Percentiles rank a stretch among this genome's conserved stretches.
Evolutionary conservation across 2,113 vertebrate genomes (phyloP).

Genomic region (Caretta caretta): DNA sequence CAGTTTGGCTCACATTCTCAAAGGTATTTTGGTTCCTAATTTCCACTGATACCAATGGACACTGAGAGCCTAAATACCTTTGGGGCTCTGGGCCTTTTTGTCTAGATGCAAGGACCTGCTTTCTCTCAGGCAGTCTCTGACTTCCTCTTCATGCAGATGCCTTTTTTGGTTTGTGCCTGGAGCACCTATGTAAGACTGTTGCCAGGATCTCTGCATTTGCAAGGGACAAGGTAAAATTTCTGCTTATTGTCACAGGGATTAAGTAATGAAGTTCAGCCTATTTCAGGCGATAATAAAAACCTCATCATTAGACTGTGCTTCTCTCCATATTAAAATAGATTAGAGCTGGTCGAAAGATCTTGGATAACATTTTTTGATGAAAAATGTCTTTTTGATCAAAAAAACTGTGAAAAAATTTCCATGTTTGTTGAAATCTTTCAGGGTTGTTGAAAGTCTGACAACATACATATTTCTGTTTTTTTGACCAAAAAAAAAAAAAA

Average conservation of each 20-base stretch:
- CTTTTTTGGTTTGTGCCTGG: neutral
- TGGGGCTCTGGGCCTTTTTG: neutral
- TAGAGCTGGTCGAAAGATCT: neutral
- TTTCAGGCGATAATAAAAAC: neutral
- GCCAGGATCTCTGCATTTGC: neutral
- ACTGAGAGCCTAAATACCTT: neutral
- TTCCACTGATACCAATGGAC: neutral
- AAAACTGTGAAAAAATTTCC: neutral
- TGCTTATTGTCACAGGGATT: neutral
- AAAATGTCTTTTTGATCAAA: neutral
- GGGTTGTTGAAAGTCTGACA: neutral
- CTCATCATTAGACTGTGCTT: neutral
- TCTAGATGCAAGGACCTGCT: neutral
- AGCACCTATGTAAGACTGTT: neutral
- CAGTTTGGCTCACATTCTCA: neutral
- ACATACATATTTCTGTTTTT: neutral
- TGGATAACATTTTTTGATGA: neutral
- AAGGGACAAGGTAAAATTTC: neutral
- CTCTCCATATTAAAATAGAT: neutral
- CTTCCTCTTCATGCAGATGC: neutral
- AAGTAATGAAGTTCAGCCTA: neutral
- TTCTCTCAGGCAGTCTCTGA: neutral
- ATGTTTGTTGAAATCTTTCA: neutral
- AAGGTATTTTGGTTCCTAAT: neutral
- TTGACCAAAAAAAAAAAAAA: neutral